These are phyloP conservation scores for Elysia crispata DNA, from an alignment of 2,888 invertebrate species.

Conservation along the genomic window DNA sequence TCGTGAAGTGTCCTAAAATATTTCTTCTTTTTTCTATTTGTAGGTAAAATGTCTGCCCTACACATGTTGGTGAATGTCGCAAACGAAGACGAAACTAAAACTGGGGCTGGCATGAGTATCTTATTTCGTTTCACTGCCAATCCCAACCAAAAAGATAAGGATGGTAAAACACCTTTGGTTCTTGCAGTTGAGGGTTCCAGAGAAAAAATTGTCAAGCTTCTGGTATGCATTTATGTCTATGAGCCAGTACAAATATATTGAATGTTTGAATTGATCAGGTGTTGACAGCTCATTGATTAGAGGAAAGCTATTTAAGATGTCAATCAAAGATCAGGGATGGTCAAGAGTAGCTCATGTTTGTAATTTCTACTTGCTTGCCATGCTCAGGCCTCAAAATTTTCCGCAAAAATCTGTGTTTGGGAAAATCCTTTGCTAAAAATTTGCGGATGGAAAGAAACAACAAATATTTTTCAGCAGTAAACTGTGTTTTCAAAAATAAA, in stretches of 20 bases:
- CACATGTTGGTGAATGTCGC: conserved; percentile 68
- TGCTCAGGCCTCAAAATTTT: no score
- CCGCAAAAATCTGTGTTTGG: no score
- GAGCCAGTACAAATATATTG: neutral
- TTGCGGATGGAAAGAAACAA: no score
- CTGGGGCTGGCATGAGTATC: conserved; percentile 63
- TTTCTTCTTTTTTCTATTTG: conserved; percentile 29
- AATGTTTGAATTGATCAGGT: neutral
- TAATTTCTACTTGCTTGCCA: no score
- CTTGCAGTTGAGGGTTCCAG: conserved; percentile 67
- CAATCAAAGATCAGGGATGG: no score
- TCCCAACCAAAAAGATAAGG: conserved; percentile 64
- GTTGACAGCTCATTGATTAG: no score
- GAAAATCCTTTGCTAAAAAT: no score
- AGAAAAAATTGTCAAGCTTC: conserved; percentile 62
- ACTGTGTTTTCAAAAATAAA: no score
- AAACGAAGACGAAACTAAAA: conserved; percentile 54
- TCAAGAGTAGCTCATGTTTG: no score
- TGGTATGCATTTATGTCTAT: conserved; percentile 63
- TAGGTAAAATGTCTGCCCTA: conserved; percentile 70
- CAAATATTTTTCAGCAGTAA: no score
- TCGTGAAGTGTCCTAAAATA: no score
- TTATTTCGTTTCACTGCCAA: conserved; percentile 69
- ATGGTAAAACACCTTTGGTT: conserved; percentile 73
- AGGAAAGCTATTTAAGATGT: no score